These are phyloP conservation scores for Tragelaphus imberbis DNA, from an alignment of 2,113 vertebrate species.

Conservation along the genomic window DNA sequence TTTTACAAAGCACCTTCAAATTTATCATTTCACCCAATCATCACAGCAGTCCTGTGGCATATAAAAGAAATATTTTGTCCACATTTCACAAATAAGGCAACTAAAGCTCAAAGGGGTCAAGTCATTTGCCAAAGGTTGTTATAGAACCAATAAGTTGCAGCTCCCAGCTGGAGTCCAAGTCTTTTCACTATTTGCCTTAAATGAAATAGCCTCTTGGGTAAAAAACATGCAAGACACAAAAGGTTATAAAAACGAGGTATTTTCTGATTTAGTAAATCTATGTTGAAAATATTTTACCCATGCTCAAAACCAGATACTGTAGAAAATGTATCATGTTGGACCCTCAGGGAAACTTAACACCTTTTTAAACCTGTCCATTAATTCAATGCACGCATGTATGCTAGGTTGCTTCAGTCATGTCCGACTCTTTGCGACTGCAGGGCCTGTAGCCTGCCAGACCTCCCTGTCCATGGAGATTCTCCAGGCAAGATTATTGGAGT, in stretches of 20 bases:
- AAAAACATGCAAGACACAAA: background rate
- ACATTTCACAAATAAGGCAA: background rate
- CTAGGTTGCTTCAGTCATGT: background rate
- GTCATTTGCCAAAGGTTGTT: background rate
- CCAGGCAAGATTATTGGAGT: background rate
- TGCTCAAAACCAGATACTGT: background rate
- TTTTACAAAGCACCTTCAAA: conserved; percentile 3
- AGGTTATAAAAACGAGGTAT: background rate
- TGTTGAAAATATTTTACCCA: background rate
- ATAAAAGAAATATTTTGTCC: background rate
- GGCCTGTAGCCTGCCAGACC: background rate
- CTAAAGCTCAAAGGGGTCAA: background rate
- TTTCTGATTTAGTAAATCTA: conserved; percentile 1
- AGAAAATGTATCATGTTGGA: background rate
- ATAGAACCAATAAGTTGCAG: background rate
- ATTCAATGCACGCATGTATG: background rate
- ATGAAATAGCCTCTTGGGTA: background rate
- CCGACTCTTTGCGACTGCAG: background rate
- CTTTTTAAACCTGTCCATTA: background rate
- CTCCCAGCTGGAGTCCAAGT: background rate
- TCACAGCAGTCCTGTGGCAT: background rate
- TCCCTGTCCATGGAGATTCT: background rate
- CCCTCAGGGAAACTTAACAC: background rate
- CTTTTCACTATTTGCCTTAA: background rate
- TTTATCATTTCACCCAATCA: background rate